A percentile compares a stretch with the other conserved stretches of the same genome.
These are phyloP conservation scores for Pristionchus entomophagus DNA, from an alignment of 2,888 invertebrate genomes.

Conservation along the genomic window DNA sequence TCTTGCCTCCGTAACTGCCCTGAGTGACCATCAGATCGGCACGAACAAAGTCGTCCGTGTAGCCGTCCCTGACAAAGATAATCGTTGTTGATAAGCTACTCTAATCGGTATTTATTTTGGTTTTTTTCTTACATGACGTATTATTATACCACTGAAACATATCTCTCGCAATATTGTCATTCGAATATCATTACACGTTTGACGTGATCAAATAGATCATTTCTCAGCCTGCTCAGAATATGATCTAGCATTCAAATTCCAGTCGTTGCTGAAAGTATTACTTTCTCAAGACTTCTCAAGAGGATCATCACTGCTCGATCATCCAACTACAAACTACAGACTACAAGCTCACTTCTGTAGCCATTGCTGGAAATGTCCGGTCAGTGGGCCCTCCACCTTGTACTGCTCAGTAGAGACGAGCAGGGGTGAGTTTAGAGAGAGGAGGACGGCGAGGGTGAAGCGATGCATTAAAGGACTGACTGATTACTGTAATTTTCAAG, in stretches of 20 bases:
- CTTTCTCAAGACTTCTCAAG: no score
- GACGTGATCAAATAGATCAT: no score
- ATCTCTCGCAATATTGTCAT: no score
- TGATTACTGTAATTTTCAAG: not conserved
- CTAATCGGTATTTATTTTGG: no score
- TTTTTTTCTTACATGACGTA: no score
- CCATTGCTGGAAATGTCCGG: not conserved
- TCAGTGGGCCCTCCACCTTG: constrained; percentile 1
- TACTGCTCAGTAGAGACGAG: not conserved
- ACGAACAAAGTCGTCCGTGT: constrained; percentile 56
- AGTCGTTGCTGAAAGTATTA: no score
- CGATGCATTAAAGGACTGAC: not conserved
- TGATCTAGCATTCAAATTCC: no score
- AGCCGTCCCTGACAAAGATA: constrained; percentile 55
- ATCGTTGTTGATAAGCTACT: no score
- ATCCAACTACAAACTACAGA: not conserved
- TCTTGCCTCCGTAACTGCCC: constrained; percentile 63
- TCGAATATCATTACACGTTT: no score
- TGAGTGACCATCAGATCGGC: constrained; percentile 57
- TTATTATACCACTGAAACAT: no score
- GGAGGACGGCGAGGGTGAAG: constrained; percentile 20
- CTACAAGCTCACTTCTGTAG: not conserved
- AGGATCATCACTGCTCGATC: no score
- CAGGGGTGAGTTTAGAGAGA: not conserved
- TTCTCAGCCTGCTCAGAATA: no score